Evolutionary conservation across 2,113 vertebrate genomes (phyloP), one percentile per base, ranked within the genome.

Genomic region (Zootoca vivipara): DNA sequence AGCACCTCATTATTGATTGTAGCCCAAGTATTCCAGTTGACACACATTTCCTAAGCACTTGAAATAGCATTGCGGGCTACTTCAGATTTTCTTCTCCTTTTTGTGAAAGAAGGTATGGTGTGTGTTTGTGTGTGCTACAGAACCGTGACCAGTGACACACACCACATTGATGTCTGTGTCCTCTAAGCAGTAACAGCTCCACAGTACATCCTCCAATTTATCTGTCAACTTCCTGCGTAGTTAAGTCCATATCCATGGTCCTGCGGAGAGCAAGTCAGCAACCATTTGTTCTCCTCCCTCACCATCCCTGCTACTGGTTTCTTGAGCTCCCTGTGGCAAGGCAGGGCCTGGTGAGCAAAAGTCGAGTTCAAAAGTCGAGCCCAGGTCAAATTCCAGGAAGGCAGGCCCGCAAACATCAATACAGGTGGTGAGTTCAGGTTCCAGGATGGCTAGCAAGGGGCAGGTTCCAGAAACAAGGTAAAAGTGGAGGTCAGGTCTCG

Each of bases 21-120:
- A 83, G 87, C 40, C 12, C 79, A 93, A 89, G 85, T 94, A 90
- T 89, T 91, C 93, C 70, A 91, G 77, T 85, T 93, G 82, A 56
- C 79, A 89, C 56, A 73, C 1, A 0, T 62, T 85, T 80, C 69
- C 38, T 58, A 28, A 65, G 33, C 18, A 77, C 83, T 85, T 89
- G 16, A 35, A 70, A 0, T 77, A 1, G 0, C 65, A 83, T 58
- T 72, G 85, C 80, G 89, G 90, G n/a, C 89, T 91, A 4, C 78
- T 65, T 46, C 65, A 40, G 16, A 65, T 56, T 52, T 73, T 33
- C 52, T 30, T 30, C 35, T 33, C 4, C 62, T 91, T 89, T 83
- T 67, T 64, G 18, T 64, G 33, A 33, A 62, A 80, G n/a, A 62
- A 56, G n/a, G 20, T 46, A 24, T 62, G n/a, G 35, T 28, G 24